phyloP scores from a whole-genome alignment of 2,113 vertebrate genomes.

The Hippotragus niger region DNA sequence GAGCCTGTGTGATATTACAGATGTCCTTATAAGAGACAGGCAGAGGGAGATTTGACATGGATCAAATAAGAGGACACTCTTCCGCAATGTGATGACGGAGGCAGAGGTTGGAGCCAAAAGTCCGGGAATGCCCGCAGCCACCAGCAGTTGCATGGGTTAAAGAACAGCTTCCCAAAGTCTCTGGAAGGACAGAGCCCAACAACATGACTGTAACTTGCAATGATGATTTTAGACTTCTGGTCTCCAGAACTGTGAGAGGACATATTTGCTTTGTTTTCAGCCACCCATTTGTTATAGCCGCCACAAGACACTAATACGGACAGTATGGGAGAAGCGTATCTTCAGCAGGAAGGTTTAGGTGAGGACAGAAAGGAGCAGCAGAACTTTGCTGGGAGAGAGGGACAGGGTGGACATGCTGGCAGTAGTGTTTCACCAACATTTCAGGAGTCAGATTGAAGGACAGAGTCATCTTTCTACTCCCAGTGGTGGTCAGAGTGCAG shows the following conservation, averaged over 20 bases:
- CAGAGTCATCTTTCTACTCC: not conserved
- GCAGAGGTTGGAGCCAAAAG: not conserved
- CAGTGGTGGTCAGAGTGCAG: accelerated
- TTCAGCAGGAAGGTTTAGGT: not conserved
- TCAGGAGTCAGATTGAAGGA: accelerated
- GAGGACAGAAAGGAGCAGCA: too few species aligned
- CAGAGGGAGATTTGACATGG: not conserved
- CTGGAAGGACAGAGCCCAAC: not conserved
- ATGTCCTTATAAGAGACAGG: not conserved
- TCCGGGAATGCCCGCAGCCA: not conserved
- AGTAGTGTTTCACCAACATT: accelerated
- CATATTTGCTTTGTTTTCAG: not conserved
- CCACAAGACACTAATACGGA: accelerated
- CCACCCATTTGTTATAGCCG: too few species aligned
- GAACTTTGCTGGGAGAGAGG: not conserved
- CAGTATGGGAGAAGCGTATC: accelerated
- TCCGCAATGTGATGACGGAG: accelerated
- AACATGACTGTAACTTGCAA: not conserved
- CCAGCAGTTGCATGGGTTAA: not conserved
- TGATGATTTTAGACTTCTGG: not conserved
- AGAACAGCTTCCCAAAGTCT: not conserved
- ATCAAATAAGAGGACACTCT: not conserved
- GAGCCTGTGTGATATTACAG: too few species aligned
- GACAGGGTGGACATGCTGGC: accelerated
- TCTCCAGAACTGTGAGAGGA: not conserved